Evolutionary conservation across 1,140 invertebrate genomes (phyloP), one percentile per base, ranked within the genome.

Genomic region (Agraylea sexmaculata): DNA sequence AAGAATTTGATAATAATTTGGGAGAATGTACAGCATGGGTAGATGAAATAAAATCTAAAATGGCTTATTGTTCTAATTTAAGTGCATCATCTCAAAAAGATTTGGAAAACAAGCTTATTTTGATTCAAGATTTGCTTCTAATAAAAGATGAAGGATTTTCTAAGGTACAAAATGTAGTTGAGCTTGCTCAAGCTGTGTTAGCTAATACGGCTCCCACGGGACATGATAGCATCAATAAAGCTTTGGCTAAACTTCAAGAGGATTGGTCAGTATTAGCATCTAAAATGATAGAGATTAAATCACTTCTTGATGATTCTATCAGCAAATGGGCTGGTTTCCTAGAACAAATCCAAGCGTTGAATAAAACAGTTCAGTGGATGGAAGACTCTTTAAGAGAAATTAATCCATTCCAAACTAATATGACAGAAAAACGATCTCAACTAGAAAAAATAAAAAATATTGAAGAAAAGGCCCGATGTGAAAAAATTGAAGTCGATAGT

Each of bases 101-200:
- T 54, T 58, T 92, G 10, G 85, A 91, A 60, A 77, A 72, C 21
- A 92, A 92, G 61, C 64, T 91, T 51, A 76, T 81, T 43, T 77
- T 78, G 1, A 82, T 92, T 40, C 78, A 91, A 64, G 88, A 91
- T 57, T 64, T 95, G 21, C 62, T 93, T 13, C 57, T 90, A 8
- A 79, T 79, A 22, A 90, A 93, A 62, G 91, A 96, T 53, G 87
- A 92, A 64, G 89, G 90, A 3, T 87, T 88, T 52, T 75, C 75
- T 1, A 90, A 86, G 61, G 78, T 83, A 11, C 87, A 95, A 55
- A 75, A 75, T 38, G 74, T 89, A 18, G 77, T 93, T 13, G 91
- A 95, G 58, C 61, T 87, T 48, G 86, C 87, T 1, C 90, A 95
- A 62, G 78, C 78, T 50, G 87, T 95, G n/a, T 59, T 95, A 42